Base-by-base conservation (phyloP, 2,888 invertebrate genomes). In the Netelia melanura region DNA sequence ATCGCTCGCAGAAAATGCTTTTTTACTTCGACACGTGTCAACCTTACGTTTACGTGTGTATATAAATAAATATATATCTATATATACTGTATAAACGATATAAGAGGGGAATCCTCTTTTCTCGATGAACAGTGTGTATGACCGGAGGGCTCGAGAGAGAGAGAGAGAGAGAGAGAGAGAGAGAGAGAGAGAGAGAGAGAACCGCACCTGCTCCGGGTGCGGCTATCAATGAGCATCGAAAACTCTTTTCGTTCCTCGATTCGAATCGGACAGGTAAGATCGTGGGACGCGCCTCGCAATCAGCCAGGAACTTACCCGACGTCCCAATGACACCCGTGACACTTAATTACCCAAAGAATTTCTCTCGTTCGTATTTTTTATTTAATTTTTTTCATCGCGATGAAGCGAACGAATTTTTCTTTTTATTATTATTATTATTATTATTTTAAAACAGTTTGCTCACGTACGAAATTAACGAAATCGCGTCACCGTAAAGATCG, bases 151-250 rank as follows among this genome's bases (percentile, higher is more conserved):
- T 76, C 71, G 52, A 48, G 54, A 38, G 38, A 38, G 6, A 21
- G 21, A 21, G 21, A 21, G 21, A 21, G 21, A 21, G 21, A 21
- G 21, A 1, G 21, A 21, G 21, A 21, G 21, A 21, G 21, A 21
- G 21, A 21, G 21, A 21, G 21, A 21, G 21, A 21, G 21, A 21
- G 21, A 21, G 21, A 21, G 52, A 38, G 54, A 38, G 38, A 38
- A 6, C 6, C 71, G 76, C 84, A 84, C 84, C 84, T 84, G 84
- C 84, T 81, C 81, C 84, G 84, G 84, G 84, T 84, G 84, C 84
- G 84, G 81, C 81, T 77, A 84, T 84, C 84, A 84, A 84, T 84
- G 84, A 84, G 81, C 84, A 72, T 81, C 80, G 68, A 58, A 48
- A 56, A 64, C 68, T 81, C 76, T 65, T 58, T 72, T 75, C 30